Base-by-base conservation (phyloP, 2,888 invertebrate genomes). In the Drosophila stalkeri region DNA sequence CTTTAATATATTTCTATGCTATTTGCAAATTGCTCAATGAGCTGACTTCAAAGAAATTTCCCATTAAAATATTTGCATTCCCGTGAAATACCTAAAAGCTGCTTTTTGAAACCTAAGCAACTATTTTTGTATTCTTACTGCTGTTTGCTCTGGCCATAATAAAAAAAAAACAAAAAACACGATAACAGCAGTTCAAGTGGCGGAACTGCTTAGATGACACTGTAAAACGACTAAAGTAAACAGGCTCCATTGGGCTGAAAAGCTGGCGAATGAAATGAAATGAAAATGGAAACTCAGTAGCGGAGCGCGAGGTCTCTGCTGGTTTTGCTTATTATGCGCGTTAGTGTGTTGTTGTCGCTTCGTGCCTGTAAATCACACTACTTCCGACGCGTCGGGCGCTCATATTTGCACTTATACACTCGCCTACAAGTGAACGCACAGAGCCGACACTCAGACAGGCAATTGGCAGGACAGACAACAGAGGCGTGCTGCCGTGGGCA, bases 361-460 rank as follows among this genome's bases (percentile, higher is more conserved):
- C 63, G 65, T 68, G 72, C 85, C 73, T 82, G 89, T 90, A 88
- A 90, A 85, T 85, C 89, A 82, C 89, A 90, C 90, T 90, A 88
- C 81, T 88, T 90, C 89, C 89, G 82, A 66, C 72, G 31, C 89
- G 80, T 72, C 71, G 23, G 57, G 51, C 60, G 65, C 49, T 59
- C 57, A 74, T 71, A 79, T 69, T 72, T 71, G 61, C 70, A 67
- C 74, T 61, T 62, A 47, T 31, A 72, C 64, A 57, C 64, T 33
- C 46, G 68, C 65, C 64, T 61, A 51, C 59, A 68, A 41, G 63
- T 18, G 39, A 57, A 39, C 64, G 63, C 52, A 54, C 70, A 69
- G 20, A 37, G 35, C 37, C 35, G 44, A 65, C 57, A 47, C 44
- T 27, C 51, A 60, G 59, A 64, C 72, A 66, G 72, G 67, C 65